Conservation (phyloP, 2,797 vertebrate species). For the Oryzias sinensis region DNA sequence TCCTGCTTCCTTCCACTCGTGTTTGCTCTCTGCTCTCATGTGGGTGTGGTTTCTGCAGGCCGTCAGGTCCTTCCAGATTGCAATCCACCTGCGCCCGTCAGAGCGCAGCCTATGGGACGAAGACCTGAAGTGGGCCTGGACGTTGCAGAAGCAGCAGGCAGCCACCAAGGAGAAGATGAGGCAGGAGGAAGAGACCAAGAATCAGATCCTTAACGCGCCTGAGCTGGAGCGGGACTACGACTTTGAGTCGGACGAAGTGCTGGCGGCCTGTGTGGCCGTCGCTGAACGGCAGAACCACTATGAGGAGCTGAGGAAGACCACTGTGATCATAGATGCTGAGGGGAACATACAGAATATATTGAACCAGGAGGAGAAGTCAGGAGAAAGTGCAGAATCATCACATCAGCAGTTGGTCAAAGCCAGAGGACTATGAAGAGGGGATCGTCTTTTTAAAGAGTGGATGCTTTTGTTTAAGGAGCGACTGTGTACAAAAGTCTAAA, state of each 20-base stretch:
- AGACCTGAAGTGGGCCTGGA: conserved; percentile 89
- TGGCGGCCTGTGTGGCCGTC: conserved; percentile 90
- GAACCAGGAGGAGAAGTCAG: conserved; percentile 38
- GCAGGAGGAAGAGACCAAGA: conserved; percentile 64
- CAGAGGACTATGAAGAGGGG: conserved; percentile 64
- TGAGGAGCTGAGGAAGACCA: conserved; percentile 72
- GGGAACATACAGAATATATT: conserved; percentile 46
- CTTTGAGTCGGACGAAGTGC: conserved; percentile 94
- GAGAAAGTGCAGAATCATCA: conserved; percentile 56
- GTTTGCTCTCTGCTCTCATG: conserved; percentile 9
- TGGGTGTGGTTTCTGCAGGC: conserved; percentile 59
- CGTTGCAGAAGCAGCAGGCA: conserved; percentile 79
- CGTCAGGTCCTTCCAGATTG: conserved; percentile 83
- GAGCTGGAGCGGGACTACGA: conserved; percentile 91
- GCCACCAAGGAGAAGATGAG: conserved; percentile 66
- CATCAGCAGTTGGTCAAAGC: conserved; percentile 84
- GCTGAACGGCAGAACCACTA: conserved; percentile 84
- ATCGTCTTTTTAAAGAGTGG: background rate
- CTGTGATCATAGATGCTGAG: conserved; percentile 81
- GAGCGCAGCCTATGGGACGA: conserved; percentile 89
- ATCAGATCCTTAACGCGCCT: conserved; percentile 65
- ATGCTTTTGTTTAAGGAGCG: conserved; percentile 11
- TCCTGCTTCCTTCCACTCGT: background rate
- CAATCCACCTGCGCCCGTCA: conserved; percentile 87
- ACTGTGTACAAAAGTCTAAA: conserved; percentile 1